Evolutionary conservation across 1,140 invertebrate genomes (phyloP), one percentile per base, ranked within the genome.

Genomic region (Drosophila subpulchrella): DNA sequence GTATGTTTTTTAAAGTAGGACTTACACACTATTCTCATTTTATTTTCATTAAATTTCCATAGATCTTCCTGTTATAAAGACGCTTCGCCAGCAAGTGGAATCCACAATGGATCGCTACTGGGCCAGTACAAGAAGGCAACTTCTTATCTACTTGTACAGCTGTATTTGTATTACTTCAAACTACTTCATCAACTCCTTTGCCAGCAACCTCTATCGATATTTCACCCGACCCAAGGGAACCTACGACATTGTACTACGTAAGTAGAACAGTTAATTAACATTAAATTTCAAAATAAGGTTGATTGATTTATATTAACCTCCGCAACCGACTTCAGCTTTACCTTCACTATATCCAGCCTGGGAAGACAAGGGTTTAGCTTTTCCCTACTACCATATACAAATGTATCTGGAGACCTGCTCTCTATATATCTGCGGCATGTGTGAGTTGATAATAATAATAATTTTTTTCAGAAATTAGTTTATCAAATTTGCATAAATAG

Each of bases 321-420:
- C 27, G 0, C 4, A 4, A 27, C 5, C 27, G 27, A 27, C 10
- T 10, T 12, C 42, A 91, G 90, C 90, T 11, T 17, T 88, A 12
- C 90, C 90, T 1, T 61, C 82, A 2, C 27, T 84, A 0, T 91
- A 91, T 76, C 85, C 90, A 0, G 30, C 47, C 8, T 91, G 90
- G 85, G 59, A 63, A 50, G 66, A 74, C 32, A 90, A 84, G 47
- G 85, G 90, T 10, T 66, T 91, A 39, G 32, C 62, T 1, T 91
- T 84, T 72, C 90, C 90, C 17, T 91, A 91, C 54, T 91, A 79
- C 41, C 39, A 81, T 7, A 57, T 91, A 6, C 76, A 89, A 55
- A 70, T 91, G 61, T 75, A 73, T 7, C 38, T 90, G 4, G 75
- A 78, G 20, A 36, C 42, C 70, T 75, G 72, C 13, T 70, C 83